Base-by-base conservation (phyloP, 2,888 invertebrate species). In the Abrostola triplasia region DNA sequence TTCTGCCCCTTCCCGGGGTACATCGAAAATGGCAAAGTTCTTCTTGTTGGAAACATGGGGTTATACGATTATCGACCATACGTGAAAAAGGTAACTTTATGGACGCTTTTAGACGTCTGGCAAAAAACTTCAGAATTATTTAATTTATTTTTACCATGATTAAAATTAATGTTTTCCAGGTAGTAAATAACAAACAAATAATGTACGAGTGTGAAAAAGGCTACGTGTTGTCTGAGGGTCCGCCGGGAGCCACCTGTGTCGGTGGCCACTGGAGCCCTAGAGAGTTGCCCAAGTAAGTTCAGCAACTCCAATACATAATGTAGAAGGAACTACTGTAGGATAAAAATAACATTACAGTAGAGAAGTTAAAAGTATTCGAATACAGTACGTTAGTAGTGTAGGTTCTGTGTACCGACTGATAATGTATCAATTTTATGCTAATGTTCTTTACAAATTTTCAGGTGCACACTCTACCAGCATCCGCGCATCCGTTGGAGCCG, bases 131-230 rank as follows among this genome's bases (percentile, higher is more conserved):
- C 10, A 9, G 40, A 40, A 40, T 0, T 40, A 40, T 9, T 4
- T 9, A 7, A 40, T n/a, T n/a, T n/a, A 40, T 6, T 11, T 1
- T 49, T 36, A 24, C 24, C n/a, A 47, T 8, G 13, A 24, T 7
- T 48, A 57, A 6, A 35, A n/a, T 44, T 48, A 0, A 12, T 0
- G 0, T 49, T 44, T 83, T 87, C 6, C 77, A 93, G 95, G 96
- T 97, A 36, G 96, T 97, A 0, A 98, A 98, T 88, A 98, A 98
- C 87, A 98, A 98, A 79, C 98, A 98, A 90, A 98, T 99, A 61
- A 98, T 98, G 97, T 99, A 98, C 89, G 98, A 99, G 83, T 99
- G 99, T 85, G 97, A 98, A 79, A 97, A 98, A 83, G 98, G 98
- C 0, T 99, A 97, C 84, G 97, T 98, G 0, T 88, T 99, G 36